Base-by-base conservation (phyloP, 2,888 invertebrate genomes). In the Listrodromus nycthemerus region DNA sequence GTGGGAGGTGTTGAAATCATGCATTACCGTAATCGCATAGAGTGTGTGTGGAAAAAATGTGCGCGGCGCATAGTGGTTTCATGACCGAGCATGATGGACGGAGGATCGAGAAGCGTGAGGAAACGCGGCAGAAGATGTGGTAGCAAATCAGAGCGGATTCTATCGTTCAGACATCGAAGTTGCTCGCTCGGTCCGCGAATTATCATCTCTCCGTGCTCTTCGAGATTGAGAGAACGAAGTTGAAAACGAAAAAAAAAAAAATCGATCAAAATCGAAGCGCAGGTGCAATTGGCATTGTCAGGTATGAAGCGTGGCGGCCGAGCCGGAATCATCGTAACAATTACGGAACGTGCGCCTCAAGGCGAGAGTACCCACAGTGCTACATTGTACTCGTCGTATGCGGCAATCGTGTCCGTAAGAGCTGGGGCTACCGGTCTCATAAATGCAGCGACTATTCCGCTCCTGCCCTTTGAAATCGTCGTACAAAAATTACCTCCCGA, bases 241-340 rank as follows among this genome's bases (percentile, higher is more conserved):
- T 58, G 52, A 21, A 30, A 58, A 45, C 41, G 58, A 50, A 8
- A 63, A 76, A 73, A 87, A 90, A 90, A 91, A 90, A 90, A 87
- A 58, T 8, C 88, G 89, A 89, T 86, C 88, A 89, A 90, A 91
- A 91, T 91, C 88, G 88, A 92, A 90, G 89, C 73, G 80, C 91
- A 91, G 91, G 91, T 91, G 91, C 89, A 91, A 91, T 91, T 90
- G 90, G 87, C 77, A 85, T 82, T 86, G 76, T 52, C 76, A 58
- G 24, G 81, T 73, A 61, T 61, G 65, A 41, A 80, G 66, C 61
- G 24, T 58, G 61, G 61, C 24, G 52, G 55, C 61, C 83, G 84
- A 81, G 86, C 85, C 85, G 84, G 89, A 90, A 91, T 91, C 90
- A 90, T 89, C 87, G 89, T 90, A 92, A 91, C 91, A 91, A 91